Conservation (phyloP, 2,113 vertebrate species). For the Blennius ocellaris region DNA sequence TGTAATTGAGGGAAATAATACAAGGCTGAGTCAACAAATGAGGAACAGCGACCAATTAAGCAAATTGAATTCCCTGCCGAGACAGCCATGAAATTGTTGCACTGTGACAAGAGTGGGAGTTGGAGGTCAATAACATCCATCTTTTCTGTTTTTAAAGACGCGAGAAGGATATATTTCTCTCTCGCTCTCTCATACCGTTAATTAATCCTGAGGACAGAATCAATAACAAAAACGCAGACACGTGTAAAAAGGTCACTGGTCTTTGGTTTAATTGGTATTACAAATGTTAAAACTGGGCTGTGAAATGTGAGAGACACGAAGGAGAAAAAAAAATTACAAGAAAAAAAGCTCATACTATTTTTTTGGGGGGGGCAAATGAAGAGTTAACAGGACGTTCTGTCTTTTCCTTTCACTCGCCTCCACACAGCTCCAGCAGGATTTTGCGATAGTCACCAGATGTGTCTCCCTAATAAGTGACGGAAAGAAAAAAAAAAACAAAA, state of each 20-base stretch:
- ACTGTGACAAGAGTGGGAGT: conserved; percentile 25
- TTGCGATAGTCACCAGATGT: conserved; percentile 96
- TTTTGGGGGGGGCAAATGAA: neutral
- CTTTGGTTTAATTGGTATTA: conserved; percentile 75
- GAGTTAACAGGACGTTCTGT: neutral
- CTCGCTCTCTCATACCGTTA: conserved; percentile 12
- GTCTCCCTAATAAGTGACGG: conserved; percentile 85
- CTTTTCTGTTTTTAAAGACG: conserved; percentile 50
- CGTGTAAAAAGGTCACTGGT: conserved; percentile 60
- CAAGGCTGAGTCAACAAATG: conserved; percentile 68
- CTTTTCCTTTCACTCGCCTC: conserved; percentile 84
- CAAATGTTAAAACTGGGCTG: conserved; percentile 36
- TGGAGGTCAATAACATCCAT: conserved; percentile 43
- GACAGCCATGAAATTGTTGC: conserved; percentile 45
- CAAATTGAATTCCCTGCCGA: conserved; percentile 66
- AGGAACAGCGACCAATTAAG: conserved; percentile 69
- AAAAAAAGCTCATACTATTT: neutral
- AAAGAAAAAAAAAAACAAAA: neutral
- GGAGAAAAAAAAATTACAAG: neutral
- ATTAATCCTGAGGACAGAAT: conserved; percentile 29
- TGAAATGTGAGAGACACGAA: conserved; percentile 39
- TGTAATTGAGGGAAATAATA: conserved; percentile 70
- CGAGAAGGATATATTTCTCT: conserved; percentile 19
- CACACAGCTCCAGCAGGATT: conserved; percentile 91
- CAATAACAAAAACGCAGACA: conserved; percentile 55